Evolutionary conservation across 2,797 vertebrate species (phyloP).

Genomic region (Sebastes oblongus): DNA sequence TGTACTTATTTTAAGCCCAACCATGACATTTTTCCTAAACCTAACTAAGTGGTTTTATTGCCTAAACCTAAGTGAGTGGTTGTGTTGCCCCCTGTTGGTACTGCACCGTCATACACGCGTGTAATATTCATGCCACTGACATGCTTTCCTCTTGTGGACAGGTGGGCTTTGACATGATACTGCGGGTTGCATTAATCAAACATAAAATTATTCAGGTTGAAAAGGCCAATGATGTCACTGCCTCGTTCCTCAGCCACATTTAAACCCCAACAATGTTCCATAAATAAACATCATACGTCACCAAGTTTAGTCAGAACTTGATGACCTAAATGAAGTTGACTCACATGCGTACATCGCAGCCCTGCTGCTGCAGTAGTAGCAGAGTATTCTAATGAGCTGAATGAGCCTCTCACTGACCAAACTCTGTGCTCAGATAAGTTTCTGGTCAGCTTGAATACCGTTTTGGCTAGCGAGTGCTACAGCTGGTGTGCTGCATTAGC

Average conservation of each 20-base stretch:
- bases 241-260: background rate
- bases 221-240: background rate
- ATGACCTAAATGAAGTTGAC: conserved; percentile 38
- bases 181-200: background rate
- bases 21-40: too few relatives aligned
- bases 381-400: conserved; percentile 42
- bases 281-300: conserved; percentile 16
- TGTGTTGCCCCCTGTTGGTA: background rate
- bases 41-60: background rate
- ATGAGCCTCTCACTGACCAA: conserved; percentile 25
- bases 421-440: conserved; percentile 35
- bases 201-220: background rate
- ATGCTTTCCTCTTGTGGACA: background rate
- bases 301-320: conserved; percentile 27
- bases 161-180: background rate
- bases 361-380: background rate
- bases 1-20: too few relatives aligned
- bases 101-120: background rate
- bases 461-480: conserved; percentile 9
- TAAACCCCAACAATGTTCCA: conserved; percentile 5
- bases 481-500: conserved; percentile 33
- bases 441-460: conserved; percentile 20
- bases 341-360: conserved; percentile 22
- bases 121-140: background rate
- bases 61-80: background rate